Percentiles rank a stretch among this genome's conserved stretches.
Conservation (phyloP, 2,888 invertebrate species). For the Agonopterix subpropinquella region DNA sequence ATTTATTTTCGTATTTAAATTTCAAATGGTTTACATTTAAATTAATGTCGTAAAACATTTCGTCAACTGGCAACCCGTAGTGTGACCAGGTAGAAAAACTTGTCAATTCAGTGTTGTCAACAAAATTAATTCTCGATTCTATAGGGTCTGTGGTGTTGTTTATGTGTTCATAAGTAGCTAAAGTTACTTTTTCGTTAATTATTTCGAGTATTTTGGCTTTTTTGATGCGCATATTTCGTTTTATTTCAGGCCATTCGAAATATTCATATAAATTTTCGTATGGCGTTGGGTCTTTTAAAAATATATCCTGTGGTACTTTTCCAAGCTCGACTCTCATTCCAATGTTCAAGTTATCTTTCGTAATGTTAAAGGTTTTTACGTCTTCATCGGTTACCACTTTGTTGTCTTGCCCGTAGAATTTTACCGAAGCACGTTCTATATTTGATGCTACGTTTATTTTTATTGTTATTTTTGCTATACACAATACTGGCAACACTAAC, state of each 20-base stretch:
- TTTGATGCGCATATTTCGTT: slow-evolving; percentile 30
- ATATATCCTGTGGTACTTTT: slow-evolving; percentile 39
- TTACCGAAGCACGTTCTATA: slow-evolving; percentile 21
- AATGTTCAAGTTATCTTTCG: slow-evolving; percentile 36
- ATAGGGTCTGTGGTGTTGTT: slow-evolving; percentile 36
- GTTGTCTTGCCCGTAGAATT: slow-evolving; percentile 27
- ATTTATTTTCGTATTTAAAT: slow-evolving; percentile 28
- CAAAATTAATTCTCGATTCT: slow-evolving; percentile 22
- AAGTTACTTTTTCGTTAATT: slow-evolving; percentile 25
- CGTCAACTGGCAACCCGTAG: slow-evolving; percentile 33
- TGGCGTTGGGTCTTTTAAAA: slow-evolving; percentile 45
- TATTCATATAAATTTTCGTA: slow-evolving; percentile 39
- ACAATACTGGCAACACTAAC: slow-evolving; percentile 7
- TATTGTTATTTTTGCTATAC: slow-evolving; percentile 30
- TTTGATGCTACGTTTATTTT: slow-evolving; percentile 30
- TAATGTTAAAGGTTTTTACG: slow-evolving; percentile 41
- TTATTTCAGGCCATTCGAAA: slow-evolving; percentile 43
- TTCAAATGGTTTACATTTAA: slow-evolving; percentile 28
- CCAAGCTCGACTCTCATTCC: slow-evolving; percentile 44
- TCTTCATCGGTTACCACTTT: slow-evolving; percentile 42
- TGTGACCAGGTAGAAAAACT: slow-evolving; percentile 35
- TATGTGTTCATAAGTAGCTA: slow-evolving; percentile 32
- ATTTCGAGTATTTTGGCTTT: slow-evolving; percentile 34
- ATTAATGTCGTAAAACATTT: slow-evolving; percentile 27
- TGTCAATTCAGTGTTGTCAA: slow-evolving; percentile 29